These are phyloP conservation scores for Syngnathus typhle DNA, from an alignment of 2,113 vertebrate species.

Conservation along the genomic window DNA sequence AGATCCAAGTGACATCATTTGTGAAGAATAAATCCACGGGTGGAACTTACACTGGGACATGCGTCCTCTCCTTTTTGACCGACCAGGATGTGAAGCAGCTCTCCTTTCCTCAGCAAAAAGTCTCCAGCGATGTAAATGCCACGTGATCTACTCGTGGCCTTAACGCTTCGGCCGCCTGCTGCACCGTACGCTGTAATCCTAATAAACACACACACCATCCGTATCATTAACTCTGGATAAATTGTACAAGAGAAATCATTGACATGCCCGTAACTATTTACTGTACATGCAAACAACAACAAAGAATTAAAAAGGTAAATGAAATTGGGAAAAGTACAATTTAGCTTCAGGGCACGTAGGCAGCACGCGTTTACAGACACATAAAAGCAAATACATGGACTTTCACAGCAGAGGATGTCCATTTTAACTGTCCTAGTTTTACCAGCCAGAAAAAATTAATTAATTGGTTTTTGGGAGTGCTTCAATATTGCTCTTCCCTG, in stretches of 20 bases:
- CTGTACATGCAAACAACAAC: not conserved
- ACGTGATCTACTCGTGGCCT: conserved; percentile 81
- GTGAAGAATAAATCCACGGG: not conserved
- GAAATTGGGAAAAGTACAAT: conserved; percentile 15
- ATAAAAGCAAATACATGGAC: conserved; percentile 14
- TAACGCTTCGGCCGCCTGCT: conserved; percentile 88
- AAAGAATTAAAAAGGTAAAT: not conserved
- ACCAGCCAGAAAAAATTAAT: conserved; percentile 18
- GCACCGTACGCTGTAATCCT: conserved; percentile 93
- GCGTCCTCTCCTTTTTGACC: conserved; percentile 94
- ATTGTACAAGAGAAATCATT: not conserved
- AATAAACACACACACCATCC: not conserved
- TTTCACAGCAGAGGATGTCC: conserved; percentile 12
- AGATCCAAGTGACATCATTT: too few species aligned
- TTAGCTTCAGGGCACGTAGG: conserved; percentile 6
- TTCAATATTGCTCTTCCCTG: conserved; percentile 43
- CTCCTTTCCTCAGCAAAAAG: conserved; percentile 84
- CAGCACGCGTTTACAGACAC: conserved; percentile 1
- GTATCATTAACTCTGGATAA: not conserved
- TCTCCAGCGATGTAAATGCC: conserved; percentile 85
- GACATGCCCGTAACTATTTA: not conserved
- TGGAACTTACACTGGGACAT: conserved; percentile 85
- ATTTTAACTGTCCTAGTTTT: conserved; percentile 41
- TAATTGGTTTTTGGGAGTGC: conserved; percentile 46
- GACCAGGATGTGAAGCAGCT: conserved; percentile 85